These are phyloP conservation scores for Acridotheres tristis DNA, from an alignment of 2,797 vertebrate genomes.

Conservation along the genomic window DNA sequence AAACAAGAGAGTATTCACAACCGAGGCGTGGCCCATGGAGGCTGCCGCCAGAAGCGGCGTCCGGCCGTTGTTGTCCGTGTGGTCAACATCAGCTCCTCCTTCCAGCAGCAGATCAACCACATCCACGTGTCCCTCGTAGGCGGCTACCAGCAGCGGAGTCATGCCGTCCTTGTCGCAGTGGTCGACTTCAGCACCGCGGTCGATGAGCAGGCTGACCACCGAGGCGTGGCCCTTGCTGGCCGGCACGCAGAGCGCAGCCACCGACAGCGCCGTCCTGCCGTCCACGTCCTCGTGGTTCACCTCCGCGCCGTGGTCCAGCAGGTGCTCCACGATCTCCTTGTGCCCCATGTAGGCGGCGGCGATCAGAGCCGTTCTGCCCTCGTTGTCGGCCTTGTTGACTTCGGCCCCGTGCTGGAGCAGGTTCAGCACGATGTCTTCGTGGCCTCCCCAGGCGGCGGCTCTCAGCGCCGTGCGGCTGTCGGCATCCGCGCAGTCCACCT, in stretches of 20 bases:
- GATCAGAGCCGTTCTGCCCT: constrained; percentile 95
- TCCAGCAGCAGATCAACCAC: constrained; percentile 96
- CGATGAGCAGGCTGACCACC: constrained; percentile 93
- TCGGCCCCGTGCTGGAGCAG: constrained; percentile 95
- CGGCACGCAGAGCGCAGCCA: constrained; percentile 95
- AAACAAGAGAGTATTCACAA: constrained; percentile 94
- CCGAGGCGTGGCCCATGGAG: constrained; percentile 96
- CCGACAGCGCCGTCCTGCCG: constrained; percentile 92
- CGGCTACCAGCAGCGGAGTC: constrained; percentile 96
- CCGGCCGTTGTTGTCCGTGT: constrained; percentile 95
- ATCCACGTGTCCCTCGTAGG: constrained; percentile 97
- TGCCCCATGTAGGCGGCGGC: constrained; percentile 99
- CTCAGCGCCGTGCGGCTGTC: constrained; percentile 93
- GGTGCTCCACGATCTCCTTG: constrained; percentile 94
- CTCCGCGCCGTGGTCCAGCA: constrained; percentile 93
- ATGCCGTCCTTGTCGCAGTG: constrained; percentile 98
- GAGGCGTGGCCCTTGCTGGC: constrained; percentile 96
- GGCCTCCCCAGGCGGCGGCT: constrained; percentile 97
- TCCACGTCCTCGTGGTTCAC: constrained; percentile 97
- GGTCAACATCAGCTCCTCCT: constrained; percentile 96
- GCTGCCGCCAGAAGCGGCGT: constrained; percentile 97
- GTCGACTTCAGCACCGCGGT: constrained; percentile 93
- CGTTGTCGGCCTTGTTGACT: constrained; percentile 97
- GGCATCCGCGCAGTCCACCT: constrained; percentile 94
- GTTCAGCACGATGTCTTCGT: constrained; percentile 96